Evolutionary conservation across 2,113 vertebrate genomes (phyloP).

Genomic region (Anoura caudifer): DNA sequence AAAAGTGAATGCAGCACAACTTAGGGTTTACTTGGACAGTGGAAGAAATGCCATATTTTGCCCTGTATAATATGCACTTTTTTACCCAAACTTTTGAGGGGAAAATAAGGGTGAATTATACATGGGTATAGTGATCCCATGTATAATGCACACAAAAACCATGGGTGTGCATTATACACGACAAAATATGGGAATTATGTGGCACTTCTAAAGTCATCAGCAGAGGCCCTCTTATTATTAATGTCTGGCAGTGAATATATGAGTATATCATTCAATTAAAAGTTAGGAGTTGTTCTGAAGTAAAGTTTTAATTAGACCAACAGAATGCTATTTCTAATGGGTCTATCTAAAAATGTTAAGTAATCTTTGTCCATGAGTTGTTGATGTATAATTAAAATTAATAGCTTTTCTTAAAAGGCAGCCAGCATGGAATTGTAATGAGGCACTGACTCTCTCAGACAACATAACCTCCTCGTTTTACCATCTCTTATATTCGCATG

Average conservation of each 20-base stretch:
- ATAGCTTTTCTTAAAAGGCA: constrained; percentile 2
- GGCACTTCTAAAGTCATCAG: neutral
- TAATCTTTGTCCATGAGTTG: neutral
- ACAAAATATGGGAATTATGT: neutral
- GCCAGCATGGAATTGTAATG: neutral
- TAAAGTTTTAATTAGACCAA: constrained; percentile 35
- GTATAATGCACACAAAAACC: no score
- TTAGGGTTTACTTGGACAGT: neutral
- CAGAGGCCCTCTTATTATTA: neutral
- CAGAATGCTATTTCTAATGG: neutral
- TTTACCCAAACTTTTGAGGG: no score
- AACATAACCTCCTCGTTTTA: neutral
- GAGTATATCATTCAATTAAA: constrained; percentile 15
- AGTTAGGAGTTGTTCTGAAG: neutral
- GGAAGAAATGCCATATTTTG: neutral
- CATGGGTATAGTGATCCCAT: no score
- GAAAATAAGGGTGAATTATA: no score
- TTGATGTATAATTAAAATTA: neutral
- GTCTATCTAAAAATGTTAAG: neutral
- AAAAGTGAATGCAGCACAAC: neutral
- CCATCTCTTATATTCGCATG: neutral
- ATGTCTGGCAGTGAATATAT: neutral
- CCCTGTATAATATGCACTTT: no score
- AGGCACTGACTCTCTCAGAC: neutral
- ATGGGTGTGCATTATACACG: no score